Conservation (phyloP, 2,888 invertebrate genomes). For the Lypha dubia region DNA sequence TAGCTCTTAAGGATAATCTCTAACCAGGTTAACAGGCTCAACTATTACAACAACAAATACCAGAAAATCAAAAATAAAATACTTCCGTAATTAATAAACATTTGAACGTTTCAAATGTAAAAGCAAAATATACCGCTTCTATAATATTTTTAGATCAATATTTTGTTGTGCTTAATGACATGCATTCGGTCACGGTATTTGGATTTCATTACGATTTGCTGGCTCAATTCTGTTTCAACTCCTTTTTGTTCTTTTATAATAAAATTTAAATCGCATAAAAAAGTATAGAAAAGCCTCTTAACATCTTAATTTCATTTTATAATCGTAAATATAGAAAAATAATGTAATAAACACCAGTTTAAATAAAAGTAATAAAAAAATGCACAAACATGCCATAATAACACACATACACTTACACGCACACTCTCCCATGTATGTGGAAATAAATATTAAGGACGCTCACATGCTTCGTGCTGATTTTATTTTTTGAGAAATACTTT, state of each 20-base stretch:
- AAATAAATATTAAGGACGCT: constrained; percentile 6
- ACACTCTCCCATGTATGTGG: neutral
- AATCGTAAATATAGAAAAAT: constrained; percentile 24
- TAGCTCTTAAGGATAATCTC: constrained; percentile 60
- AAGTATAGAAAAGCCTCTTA: constrained; percentile 65
- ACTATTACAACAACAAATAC: constrained; percentile 32
- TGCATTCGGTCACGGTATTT: constrained; percentile 60
- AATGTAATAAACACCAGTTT: constrained; percentile 67
- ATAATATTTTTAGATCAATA: constrained; percentile 20
- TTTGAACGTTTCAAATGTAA: neutral
- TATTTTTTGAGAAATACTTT: neutral
- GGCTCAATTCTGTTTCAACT: constrained; percentile 2
- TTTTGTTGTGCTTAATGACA: constrained; percentile 57
- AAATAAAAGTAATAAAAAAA: constrained; percentile 15
- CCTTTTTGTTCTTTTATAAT: neutral
- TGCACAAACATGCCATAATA: neutral
- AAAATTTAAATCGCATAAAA: neutral
- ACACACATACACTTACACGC: neutral
- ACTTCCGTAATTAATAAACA: constrained; percentile 5
- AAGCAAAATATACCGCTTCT: constrained; percentile 4
- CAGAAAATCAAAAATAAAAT: neutral
- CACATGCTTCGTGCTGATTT: neutral
- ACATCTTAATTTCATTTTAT: constrained; percentile 68
- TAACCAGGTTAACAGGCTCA: constrained; percentile 72
- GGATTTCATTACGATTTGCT: constrained; percentile 56